Base-by-base conservation (phyloP, 2,113 vertebrate genomes). In the Hemibagrus wyckioides region DNA sequence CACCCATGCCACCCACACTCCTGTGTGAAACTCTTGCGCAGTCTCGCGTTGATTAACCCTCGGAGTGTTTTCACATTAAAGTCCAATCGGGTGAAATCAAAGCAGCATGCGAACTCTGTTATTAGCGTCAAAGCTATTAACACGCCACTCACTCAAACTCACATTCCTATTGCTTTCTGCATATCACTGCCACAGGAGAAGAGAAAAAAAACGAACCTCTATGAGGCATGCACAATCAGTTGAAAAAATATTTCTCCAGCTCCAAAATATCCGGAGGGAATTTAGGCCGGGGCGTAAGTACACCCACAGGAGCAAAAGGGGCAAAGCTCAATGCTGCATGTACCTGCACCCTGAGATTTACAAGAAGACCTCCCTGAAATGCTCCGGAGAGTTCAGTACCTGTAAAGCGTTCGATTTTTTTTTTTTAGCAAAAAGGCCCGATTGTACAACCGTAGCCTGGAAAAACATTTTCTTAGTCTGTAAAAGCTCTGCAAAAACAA, bases 81-180 rank as follows among this genome's bases (percentile, higher is more conserved):
- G 91, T 85, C 88, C 33, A 91, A 93, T 94, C 92, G 92, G 87
- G 90, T 84, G 86, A 94, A 95, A 94, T 94, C 92, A 93, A 92
- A 92, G 86, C 93, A 94, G 91, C 91, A 94, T 93, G 94, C 92
- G 92, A 94, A 93, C 93, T 92, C 91, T 90, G 90, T 94, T 91
- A 94, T 94, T 95, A 94, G 92, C 93, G 94, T 94, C 93, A 93
- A 84, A 93, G 90, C 88, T 91, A 92, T 93, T 93, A 91, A 85
- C 92, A 91, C 84, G 88, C 89, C 92, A 93, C 92, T 95, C 92
- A 93, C 90, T 95, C 94, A 94, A 48, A 83, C 92, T 90, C 92
- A 92, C 81, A 1, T 3, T 85, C 88, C 88, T 91, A 90, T 94
- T 94, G 92, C 91, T 90, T 79, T 86, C 89, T 85, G 88, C 92